phyloP scores from a whole-genome alignment of 2,888 invertebrate species.

The Xiphydria camelus region DNA sequence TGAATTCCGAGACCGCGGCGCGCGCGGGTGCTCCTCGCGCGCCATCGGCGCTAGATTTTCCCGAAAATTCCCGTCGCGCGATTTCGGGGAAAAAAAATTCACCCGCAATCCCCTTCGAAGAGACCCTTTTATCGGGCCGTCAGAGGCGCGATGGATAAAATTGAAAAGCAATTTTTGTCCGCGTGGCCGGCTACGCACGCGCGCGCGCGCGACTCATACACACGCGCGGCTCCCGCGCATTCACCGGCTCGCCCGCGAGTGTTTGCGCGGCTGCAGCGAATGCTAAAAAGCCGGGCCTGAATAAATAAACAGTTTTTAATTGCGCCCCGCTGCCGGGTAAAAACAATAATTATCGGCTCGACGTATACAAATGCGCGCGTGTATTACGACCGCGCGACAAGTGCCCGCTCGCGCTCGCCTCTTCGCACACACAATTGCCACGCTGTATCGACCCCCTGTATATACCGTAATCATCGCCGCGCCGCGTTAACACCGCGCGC shows the following conservation, averaged over 20 bases:
- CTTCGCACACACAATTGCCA: neutral
- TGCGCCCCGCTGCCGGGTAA: constrained; percentile 52
- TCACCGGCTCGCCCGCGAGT: constrained; percentile 17
- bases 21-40: too few relatives aligned
- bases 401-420: constrained; percentile 22
- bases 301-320: constrained; percentile 59
- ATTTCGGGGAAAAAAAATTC: too few relatives aligned
- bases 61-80: too few relatives aligned
- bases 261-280: constrained; percentile 32
- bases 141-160: too few relatives aligned
- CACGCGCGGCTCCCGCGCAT: constrained; percentile 16
- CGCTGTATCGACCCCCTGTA: too few relatives aligned
- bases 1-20: too few relatives aligned
- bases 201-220: constrained; percentile 1
- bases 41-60: too few relatives aligned
- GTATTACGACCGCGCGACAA: constrained; percentile 40
- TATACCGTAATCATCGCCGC: neutral
- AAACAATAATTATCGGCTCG: constrained; percentile 57
- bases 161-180: constrained; percentile 24
- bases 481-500: too few relatives aligned
- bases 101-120: too few relatives aligned
- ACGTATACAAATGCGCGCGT: constrained; percentile 24
- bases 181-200: constrained; percentile 6
- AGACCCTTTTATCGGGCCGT: too few relatives aligned
- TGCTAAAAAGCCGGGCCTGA: constrained; percentile 54